Evolutionary conservation across 2,797 vertebrate genomes (phyloP), one percentile per base, ranked within the genome.

Genomic region (Spondyliosoma cantharus): DNA sequence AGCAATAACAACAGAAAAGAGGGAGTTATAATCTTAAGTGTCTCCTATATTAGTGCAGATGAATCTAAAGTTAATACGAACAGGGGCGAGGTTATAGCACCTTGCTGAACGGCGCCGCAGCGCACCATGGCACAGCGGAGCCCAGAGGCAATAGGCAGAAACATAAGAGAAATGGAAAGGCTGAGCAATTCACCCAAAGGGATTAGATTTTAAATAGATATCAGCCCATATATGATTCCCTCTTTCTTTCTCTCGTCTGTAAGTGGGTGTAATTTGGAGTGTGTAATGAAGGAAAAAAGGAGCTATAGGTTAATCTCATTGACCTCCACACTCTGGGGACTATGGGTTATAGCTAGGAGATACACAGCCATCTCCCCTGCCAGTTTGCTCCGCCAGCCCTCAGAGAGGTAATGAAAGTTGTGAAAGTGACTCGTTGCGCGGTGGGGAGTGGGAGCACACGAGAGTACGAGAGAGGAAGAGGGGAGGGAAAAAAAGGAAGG

Each of bases 241-340:
- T 86, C 82, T 86, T 87, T 90, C 82, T 87, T 87, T 60, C 58
- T 77, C 82, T 86, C 56, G 83, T 86, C 89, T 91, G 91, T 93
- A 91, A 94, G 91, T 91, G 92, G 89, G 88, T 91, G 92, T 93
- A 93, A 94, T 93, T 93, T 93, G 86, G 78, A 91, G 89, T 87
- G 83, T 74, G 84, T 93, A 92, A 93, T 92, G 89, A 91, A 92
- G 87, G 88, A 85, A 93, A 89, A 93, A 90, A 90, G 85, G 83
- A 92, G 91, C 91, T 90, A 88, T 91, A 94, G 94, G 93, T 94
- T 94, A 94, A 95, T 95, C 94, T 94, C 91, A 94, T 95, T 93
- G 94, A 92, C 94, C 93, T 90, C 84, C 72, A 87, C 78, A 90
- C 92, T 91, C 91, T 82, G 73, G 92, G 89, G 91, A 93, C 54